Conservation (phyloP, 2,113 vertebrate species). For the Daphoenositta chrysoptera region DNA sequence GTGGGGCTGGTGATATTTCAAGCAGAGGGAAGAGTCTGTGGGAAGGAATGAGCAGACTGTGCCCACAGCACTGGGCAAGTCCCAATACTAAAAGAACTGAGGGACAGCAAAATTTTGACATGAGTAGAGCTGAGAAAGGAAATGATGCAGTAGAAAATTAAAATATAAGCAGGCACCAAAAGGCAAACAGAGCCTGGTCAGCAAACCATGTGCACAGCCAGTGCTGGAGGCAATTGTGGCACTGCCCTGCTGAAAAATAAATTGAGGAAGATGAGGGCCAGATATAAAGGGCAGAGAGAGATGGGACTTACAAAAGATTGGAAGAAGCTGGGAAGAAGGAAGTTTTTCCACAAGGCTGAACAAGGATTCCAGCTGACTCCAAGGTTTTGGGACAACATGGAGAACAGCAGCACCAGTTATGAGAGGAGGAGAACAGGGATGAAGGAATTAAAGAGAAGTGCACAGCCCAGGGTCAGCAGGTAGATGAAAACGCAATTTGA, state of each 20-base stretch:
- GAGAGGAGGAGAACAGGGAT: background rate
- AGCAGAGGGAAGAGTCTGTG: background rate
- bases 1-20: background rate
- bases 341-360: background rate
- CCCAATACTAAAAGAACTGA: rapidly evolving
- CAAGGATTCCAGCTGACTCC: background rate
- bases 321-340: background rate
- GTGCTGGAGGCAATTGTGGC: background rate
- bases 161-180: background rate
- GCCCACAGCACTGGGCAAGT: rapidly evolving
- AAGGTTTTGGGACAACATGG: rapidly evolving
- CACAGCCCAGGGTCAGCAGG: background rate
- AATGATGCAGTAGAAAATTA: background rate
- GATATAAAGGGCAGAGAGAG: background rate
- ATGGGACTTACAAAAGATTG: rapidly evolving
- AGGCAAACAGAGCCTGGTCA: background rate
- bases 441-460: background rate
- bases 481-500: background rate
- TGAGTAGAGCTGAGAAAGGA: background rate
- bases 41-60: background rate
- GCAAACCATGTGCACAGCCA: background rate
- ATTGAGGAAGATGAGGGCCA: background rate
- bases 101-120: rapidly evolving
- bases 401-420: background rate
- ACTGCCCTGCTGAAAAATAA: background rate